Base-by-base conservation (phyloP, 37 sponge, comb jelly and placozoan genomes). In the Amphimedon queenslandica region DNA sequence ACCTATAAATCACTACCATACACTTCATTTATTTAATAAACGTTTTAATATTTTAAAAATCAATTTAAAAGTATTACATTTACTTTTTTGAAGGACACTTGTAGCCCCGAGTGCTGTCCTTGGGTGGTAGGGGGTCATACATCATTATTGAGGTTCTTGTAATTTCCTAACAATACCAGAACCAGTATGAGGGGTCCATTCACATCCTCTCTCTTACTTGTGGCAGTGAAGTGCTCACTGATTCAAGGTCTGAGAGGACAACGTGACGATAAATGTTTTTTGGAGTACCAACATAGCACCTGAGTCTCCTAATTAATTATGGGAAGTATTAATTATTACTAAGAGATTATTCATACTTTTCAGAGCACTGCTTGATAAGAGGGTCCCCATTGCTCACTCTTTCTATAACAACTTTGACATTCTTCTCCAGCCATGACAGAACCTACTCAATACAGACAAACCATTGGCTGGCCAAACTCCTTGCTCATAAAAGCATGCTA, bases 81-180 rank as follows among this genome's bases (percentile, higher is more conserved):
- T 6, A 6, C 21, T 25, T 76, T 75, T 78, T 72, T 64, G 57
- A 38, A 33, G 93, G 91, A 31, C 74, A 38, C 53, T 67, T 47
- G 58, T 93, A 93, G 37, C 74, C 71, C 38, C 71, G 57, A n/a
- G 77, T 77, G 11, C 77, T 78, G 65, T 90, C 79, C 37, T 36
- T 20, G 2, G 94, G 94, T 0, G 94, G 94, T 39, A 93, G 77
- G 30, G 94, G 94, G 66, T 93, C 94, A 75, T 80, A 89, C 70
- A 77, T 77, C 68, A 78, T 73, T 28, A 89, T 85, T 4, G 87
- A 57, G 20, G 68, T 63, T 43, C 77, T 55, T 32, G 82, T 71
- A 42, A 87, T 20, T 24, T 90, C 89, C 91, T 90, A 55, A 43
- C 69, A 27, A 39, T 47, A n/a, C 21, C 5, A 60, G 21, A 60